Percentiles rank a stretch among this genome's conserved stretches.
phyloP scores from a whole-genome alignment of 1,140 invertebrate genomes.

The Penaeus vannamei region DNA sequence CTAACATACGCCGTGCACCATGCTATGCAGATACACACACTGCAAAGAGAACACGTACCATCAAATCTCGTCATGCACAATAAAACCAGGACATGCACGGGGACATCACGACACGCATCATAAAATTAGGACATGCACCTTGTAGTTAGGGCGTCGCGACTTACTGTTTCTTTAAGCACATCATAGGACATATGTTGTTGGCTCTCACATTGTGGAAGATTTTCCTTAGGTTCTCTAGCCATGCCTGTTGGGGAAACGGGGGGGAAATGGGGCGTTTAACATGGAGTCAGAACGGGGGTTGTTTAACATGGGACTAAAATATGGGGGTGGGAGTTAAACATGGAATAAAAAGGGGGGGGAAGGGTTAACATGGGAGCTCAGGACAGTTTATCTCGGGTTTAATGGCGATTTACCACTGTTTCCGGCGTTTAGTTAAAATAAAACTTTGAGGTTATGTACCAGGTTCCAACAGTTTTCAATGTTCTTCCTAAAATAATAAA shows the following conservation, averaged over 20 bases:
- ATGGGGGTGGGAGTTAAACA: neutral
- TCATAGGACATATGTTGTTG: conserved; percentile 98
- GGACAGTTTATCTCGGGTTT: no score
- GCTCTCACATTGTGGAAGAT: conserved; percentile 99
- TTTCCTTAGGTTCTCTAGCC: conserved; percentile 93
- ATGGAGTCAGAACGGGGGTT: no score
- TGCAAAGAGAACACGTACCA: neutral
- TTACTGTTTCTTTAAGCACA: conserved; percentile 99
- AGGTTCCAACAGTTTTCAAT: no score
- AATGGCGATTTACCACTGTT: no score
- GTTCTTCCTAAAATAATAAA: no score
- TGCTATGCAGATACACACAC: conserved; percentile 10
- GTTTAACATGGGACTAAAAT: neutral
- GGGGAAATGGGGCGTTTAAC: neutral
- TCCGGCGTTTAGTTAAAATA: no score
- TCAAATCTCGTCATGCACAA: neutral
- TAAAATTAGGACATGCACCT: neutral
- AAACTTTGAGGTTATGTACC: no score
- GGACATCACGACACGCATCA: no score
- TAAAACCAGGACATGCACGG: neutral
- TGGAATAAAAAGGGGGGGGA: no score
- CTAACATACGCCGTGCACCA: no score
- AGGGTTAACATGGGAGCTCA: no score
- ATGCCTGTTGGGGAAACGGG: conserved; percentile 79
- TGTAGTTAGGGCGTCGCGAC: conserved; percentile 72